Evolutionary conservation across 2,888 invertebrate species (phyloP).

Genomic region (Adelognathus sp.): DNA sequence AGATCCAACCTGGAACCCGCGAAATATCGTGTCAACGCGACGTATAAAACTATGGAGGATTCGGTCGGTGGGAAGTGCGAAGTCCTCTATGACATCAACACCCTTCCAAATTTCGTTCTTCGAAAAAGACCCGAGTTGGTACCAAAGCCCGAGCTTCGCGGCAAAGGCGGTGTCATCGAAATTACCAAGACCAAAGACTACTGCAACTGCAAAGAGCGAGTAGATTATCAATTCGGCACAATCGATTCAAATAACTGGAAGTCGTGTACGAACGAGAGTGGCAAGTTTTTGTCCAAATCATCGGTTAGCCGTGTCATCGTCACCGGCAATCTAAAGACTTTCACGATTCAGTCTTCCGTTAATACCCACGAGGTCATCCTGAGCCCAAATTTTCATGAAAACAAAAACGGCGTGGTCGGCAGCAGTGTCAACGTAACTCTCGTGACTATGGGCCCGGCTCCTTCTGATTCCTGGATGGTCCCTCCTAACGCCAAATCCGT

Average conservation of each 20-base stretch:
- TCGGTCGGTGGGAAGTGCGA: conserved; percentile 88
- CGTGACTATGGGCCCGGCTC: conserved; percentile 61
- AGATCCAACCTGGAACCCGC: conserved; percentile 72
- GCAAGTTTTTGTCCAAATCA: conserved; percentile 83
- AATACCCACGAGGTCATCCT: conserved; percentile 85
- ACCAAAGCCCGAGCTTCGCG: conserved; percentile 80
- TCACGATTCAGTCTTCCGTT: conserved; percentile 86
- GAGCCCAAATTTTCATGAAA: conserved; percentile 83
- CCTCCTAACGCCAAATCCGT: conserved; percentile 70
- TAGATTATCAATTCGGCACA: conserved; percentile 86
- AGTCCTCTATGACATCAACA: conserved; percentile 85
- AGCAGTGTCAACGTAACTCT: conserved; percentile 84
- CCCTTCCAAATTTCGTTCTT: conserved; percentile 82
- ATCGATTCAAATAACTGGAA: conserved; percentile 84
- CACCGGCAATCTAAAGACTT: conserved; percentile 82
- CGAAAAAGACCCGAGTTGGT: conserved; percentile 83
- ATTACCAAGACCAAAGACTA: conserved; percentile 87
- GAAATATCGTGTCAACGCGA: conserved; percentile 81
- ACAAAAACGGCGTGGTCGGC: conserved; percentile 85
- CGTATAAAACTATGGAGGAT: conserved; percentile 87
- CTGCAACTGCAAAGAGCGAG: conserved; percentile 84
- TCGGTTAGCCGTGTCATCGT: conserved; percentile 84
- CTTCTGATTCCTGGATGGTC: conserved; percentile 46
- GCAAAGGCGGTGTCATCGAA: conserved; percentile 81
- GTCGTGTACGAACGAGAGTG: conserved; percentile 81